Evolutionary conservation across 2,888 invertebrate species (phyloP).

Genomic region (Microctonus brassicae): DNA sequence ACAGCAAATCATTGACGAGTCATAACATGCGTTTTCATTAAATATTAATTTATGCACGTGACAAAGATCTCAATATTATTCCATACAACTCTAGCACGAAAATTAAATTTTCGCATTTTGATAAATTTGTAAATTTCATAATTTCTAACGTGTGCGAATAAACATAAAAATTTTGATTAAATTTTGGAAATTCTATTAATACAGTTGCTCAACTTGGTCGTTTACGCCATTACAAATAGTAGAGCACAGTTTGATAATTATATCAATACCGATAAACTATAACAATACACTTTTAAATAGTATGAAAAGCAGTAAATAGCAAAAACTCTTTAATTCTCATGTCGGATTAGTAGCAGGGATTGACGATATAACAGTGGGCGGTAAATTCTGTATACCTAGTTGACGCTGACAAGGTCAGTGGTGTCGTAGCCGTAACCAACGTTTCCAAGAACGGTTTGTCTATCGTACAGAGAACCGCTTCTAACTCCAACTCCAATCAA

Average conservation of each 20-base stretch:
- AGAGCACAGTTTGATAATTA: no score
- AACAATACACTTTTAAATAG: no score
- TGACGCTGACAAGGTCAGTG: constrained; percentile 15
- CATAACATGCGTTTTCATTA: not conserved
- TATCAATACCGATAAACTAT: no score
- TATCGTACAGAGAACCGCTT: constrained; percentile 29
- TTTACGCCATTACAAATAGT: no score
- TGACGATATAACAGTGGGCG: not conserved
- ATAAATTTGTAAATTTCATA: no score
- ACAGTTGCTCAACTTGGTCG: no score
- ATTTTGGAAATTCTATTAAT: no score
- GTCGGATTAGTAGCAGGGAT: constrained; percentile 16
- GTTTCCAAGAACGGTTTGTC: constrained; percentile 31
- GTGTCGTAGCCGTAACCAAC: constrained; percentile 13
- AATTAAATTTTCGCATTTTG: no score
- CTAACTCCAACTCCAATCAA: constrained; percentile 9
- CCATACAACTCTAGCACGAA: no score
- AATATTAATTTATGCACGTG: constrained; percentile 5
- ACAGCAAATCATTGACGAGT: constrained; percentile 38
- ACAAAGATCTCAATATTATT: not conserved
- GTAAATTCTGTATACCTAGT: constrained; percentile 1
- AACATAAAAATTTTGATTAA: no score
- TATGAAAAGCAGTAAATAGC: no score
- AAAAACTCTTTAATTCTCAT: constrained; percentile 6
- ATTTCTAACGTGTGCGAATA: no score